phyloP scores from a whole-genome alignment of 2,113 vertebrate genomes.

The Plecturocebus donacophilus region DNA sequence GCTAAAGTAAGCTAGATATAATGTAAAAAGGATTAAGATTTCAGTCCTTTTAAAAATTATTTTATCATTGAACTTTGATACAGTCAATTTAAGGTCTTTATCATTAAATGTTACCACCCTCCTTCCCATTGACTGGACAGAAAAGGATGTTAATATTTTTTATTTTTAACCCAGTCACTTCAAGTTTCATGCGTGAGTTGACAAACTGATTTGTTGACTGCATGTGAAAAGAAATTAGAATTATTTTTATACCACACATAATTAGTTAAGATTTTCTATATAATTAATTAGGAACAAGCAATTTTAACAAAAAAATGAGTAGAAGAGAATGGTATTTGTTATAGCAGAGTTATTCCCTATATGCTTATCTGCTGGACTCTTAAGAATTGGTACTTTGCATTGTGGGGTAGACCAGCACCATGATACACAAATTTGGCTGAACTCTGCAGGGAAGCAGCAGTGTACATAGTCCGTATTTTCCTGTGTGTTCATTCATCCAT shows the following conservation, averaged over 20 bases:
- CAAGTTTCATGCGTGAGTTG: conserved; percentile 35
- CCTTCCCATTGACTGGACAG: conserved; percentile 38
- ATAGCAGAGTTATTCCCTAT: not conserved
- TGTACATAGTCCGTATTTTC: conserved; percentile 52
- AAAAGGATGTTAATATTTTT: conserved; percentile 50
- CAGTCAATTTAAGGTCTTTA: conserved; percentile 38
- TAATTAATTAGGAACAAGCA: conserved; percentile 34
- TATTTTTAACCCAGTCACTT: conserved; percentile 62
- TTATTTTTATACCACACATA: conserved; percentile 30
- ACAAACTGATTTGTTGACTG: conserved; percentile 29
- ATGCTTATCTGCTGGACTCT: conserved; percentile 40
- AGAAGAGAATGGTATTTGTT: conserved; percentile 31
- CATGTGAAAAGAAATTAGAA: conserved; percentile 34
- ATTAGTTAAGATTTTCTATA: conserved; percentile 22
- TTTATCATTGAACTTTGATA: conserved; percentile 39
- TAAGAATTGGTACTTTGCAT: conserved; percentile 46
- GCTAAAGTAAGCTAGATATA: conserved; percentile 46
- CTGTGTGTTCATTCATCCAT: conserved; percentile 62
- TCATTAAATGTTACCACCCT: conserved; percentile 46
- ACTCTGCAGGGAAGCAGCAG: conserved; percentile 33
- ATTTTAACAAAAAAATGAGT: conserved; percentile 20
- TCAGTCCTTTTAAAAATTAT: conserved; percentile 50
- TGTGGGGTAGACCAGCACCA: not conserved
- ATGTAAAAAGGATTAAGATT: conserved; percentile 58
- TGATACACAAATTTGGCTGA: conserved; percentile 40